Evolutionary conservation across 2,113 vertebrate species (phyloP).

Genomic region (Forbesichthys papilliferus): DNA sequence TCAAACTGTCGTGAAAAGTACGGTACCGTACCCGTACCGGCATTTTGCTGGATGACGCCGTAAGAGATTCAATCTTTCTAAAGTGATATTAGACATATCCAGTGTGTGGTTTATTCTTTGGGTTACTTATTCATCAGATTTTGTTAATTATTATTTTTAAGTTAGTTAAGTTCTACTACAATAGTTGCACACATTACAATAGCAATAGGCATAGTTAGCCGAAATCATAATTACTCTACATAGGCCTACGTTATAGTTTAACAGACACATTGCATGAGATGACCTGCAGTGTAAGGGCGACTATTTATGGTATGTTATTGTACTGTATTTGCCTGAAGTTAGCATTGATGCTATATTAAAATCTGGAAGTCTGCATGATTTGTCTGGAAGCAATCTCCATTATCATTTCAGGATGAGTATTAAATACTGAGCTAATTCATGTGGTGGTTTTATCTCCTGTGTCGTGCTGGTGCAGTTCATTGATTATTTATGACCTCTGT

Average conservation of each 20-base stretch:
- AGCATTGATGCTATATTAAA: not conserved
- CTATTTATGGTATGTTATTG: not conserved
- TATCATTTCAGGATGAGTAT: constrained; percentile 6
- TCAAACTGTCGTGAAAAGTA: constrained; percentile 33
- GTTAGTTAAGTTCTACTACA: too few species aligned
- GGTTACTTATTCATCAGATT: not conserved
- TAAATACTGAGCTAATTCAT: too few species aligned
- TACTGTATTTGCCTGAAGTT: not conserved
- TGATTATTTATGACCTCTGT: constrained; percentile 73
- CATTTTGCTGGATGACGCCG: not conserved
- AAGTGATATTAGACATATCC: not conserved
- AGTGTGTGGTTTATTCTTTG: not conserved
- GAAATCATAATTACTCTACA: too few species aligned
- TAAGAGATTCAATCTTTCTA: constrained; percentile 3
- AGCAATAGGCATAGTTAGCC: too few species aligned
- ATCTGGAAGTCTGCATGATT: not conserved
- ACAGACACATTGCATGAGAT: not conserved
- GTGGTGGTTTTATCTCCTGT: constrained; percentile 44
- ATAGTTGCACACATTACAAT: too few species aligned
- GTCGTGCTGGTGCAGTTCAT: constrained; percentile 72
- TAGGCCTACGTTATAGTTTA: too few species aligned
- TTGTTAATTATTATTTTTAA: not conserved
- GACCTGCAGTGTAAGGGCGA: not conserved
- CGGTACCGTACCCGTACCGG: not conserved
- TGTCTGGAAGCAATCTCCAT: constrained; percentile 1